Conservation (phyloP, 1,140 invertebrate species). For the Atta colombica region DNA sequence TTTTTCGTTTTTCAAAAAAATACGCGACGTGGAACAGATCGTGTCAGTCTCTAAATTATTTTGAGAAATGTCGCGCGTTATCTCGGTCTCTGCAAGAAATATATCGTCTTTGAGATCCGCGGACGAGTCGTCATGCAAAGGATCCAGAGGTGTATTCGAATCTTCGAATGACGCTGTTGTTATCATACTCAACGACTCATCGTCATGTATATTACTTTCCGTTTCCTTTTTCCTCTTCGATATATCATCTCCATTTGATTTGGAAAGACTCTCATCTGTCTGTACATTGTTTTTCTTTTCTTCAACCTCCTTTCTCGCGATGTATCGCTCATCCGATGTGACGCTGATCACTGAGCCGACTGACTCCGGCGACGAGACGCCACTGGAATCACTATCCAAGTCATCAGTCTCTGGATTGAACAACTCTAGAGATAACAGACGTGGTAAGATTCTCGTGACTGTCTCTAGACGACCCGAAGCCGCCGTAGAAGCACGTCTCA, state of each 20-base stretch:
- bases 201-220: slow-evolving; percentile 23
- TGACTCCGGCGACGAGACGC: slow-evolving; percentile 94
- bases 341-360: slow-evolving; percentile 94
- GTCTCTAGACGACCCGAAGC: slow-evolving; percentile 85
- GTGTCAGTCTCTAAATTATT: neutral
- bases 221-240: slow-evolving; percentile 16
- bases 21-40: neutral
- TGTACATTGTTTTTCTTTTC: slow-evolving; percentile 39
- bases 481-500: slow-evolving; percentile 87
- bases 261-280: slow-evolving; percentile 9
- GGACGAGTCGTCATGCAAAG: neutral
- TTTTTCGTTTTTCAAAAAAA: slow-evolving; percentile 24
- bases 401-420: slow-evolving; percentile 97
- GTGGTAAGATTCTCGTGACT: slow-evolving; percentile 88
- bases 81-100: neutral
- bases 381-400: slow-evolving; percentile 95
- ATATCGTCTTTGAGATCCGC: neutral
- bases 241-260: neutral
- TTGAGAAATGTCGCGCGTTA: neutral
- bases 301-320: slow-evolving; percentile 71
- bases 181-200: slow-evolving; percentile 16
- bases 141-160: neutral
- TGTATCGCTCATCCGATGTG: slow-evolving; percentile 82
- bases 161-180: slow-evolving; percentile 16
- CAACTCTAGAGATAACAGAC: slow-evolving; percentile 92